Evolutionary conservation across 2,888 invertebrate genomes (phyloP).

Genomic region (Hirtodrosophila trivittata): DNA sequence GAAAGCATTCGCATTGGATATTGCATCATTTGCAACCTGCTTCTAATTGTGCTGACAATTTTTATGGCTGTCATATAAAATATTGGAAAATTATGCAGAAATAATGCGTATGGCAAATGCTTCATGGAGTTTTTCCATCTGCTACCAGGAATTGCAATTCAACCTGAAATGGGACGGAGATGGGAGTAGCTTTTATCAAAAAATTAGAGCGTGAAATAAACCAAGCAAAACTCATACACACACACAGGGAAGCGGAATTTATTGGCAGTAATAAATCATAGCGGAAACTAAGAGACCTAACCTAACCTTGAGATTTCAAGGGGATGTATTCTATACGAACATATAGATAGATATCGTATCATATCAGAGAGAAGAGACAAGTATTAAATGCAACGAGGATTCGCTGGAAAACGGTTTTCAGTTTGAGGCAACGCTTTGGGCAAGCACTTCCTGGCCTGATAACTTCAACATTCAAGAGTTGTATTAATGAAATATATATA

Average conservation of each 20-base stretch:
- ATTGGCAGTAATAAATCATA: constrained; percentile 69
- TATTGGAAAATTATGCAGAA: constrained; percentile 72
- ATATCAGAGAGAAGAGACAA: too few relatives aligned
- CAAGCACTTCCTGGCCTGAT: constrained; percentile 31
- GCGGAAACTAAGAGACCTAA: constrained; percentile 21
- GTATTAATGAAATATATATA: constrained; percentile 46
- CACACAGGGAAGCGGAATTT: constrained; percentile 47
- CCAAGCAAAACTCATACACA: constrained; percentile 20
- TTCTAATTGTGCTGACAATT: constrained; percentile 77
- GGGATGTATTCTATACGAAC: constrained; percentile 7
- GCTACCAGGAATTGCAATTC: constrained; percentile 41
- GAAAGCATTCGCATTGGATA: too few relatives aligned
- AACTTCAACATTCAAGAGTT: constrained; percentile 16
- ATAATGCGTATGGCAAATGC: constrained; percentile 57
- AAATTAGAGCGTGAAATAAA: constrained; percentile 76
- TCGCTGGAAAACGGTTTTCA: neutral
- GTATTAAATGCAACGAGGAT: too few relatives aligned
- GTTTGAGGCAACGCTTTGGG: constrained; percentile 4
- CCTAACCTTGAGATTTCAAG: constrained; percentile 26
- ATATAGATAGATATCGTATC: neutral
- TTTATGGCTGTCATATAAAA: constrained; percentile 63
- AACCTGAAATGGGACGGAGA: neutral
- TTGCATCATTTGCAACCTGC: constrained; percentile 59
- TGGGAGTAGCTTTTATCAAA: constrained; percentile 57
- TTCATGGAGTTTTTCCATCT: constrained; percentile 53